phyloP scores from a whole-genome alignment of 2,797 vertebrate genomes.

The Chiroxiphia lanceolata region DNA sequence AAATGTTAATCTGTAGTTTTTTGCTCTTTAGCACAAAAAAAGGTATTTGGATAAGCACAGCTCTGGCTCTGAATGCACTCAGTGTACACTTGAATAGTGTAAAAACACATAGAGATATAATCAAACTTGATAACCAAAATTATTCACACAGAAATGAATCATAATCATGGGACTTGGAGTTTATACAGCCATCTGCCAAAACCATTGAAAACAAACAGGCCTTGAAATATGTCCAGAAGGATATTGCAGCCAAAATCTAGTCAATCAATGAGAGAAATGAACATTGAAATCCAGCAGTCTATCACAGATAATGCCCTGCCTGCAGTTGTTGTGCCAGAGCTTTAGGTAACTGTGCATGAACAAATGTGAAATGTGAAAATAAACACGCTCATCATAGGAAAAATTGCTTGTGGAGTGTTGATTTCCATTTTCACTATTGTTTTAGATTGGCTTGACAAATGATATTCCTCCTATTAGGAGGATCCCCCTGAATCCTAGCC shows the following conservation, averaged over 20 bases:
- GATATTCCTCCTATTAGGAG: background rate
- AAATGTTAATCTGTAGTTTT: background rate
- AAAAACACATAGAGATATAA: background rate
- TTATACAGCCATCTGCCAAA: conserved; percentile 8
- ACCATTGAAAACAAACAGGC: background rate
- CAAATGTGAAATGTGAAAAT: background rate
- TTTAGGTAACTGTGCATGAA: background rate
- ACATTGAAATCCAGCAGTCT: background rate
- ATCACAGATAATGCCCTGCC: background rate
- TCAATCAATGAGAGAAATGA: background rate
- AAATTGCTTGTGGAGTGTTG: background rate
- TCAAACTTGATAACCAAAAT: background rate
- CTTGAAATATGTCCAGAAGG: conserved; percentile 1
- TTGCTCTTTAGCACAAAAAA: background rate
- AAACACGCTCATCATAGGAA: background rate
- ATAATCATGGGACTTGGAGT: background rate
- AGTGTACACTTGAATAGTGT: background rate
- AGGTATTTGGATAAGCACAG: background rate
- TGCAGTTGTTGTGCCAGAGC: background rate
- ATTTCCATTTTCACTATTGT: background rate
- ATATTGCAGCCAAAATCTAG: background rate
- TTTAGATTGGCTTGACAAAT: background rate
- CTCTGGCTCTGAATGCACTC: background rate
- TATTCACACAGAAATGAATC: conserved; percentile 16
- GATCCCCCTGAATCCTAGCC: background rate